These are phyloP conservation scores for Ptychochromis oligacanthus DNA, from an alignment of 2,113 vertebrate genomes.

Conservation along the genomic window DNA sequence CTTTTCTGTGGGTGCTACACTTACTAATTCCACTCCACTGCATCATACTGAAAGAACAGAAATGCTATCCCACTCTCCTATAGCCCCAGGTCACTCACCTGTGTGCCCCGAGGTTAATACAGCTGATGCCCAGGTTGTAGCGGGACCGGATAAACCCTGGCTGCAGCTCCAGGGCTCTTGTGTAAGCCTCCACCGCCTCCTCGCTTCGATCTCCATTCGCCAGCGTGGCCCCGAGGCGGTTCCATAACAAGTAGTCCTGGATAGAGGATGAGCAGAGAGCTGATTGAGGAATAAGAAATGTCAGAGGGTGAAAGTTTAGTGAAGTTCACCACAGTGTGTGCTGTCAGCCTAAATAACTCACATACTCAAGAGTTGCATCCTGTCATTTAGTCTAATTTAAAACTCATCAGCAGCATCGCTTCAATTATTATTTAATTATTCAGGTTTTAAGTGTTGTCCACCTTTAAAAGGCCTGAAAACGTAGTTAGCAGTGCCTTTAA, in stretches of 20 bases:
- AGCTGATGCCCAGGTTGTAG: slow-evolving; percentile 98
- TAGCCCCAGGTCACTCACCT: slow-evolving; percentile 81
- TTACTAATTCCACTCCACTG: neutral
- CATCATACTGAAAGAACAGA: neutral
- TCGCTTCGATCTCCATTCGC: slow-evolving; percentile 96
- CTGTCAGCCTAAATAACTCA: neutral
- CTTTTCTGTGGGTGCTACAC: neutral
- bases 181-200: slow-evolving; percentile 96
- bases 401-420: neutral
- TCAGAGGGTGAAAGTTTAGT: neutral
- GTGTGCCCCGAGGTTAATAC: slow-evolving; percentile 97
- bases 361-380: neutral
- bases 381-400: neutral
- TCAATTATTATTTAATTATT: neutral
- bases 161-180: slow-evolving; percentile 92
- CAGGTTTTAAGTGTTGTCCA: neutral
- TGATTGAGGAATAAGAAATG: neutral
- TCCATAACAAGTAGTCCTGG: slow-evolving; percentile 98
- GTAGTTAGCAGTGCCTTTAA: neutral
- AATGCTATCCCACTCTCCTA: neutral
- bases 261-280: neutral
- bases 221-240: slow-evolving; percentile 95
- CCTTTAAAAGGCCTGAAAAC: neutral
- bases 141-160: slow-evolving; percentile 96
- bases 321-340: neutral